These are phyloP conservation scores for Falco berigora DNA, from an alignment of 2,797 vertebrate genomes.

Conservation along the genomic window DNA sequence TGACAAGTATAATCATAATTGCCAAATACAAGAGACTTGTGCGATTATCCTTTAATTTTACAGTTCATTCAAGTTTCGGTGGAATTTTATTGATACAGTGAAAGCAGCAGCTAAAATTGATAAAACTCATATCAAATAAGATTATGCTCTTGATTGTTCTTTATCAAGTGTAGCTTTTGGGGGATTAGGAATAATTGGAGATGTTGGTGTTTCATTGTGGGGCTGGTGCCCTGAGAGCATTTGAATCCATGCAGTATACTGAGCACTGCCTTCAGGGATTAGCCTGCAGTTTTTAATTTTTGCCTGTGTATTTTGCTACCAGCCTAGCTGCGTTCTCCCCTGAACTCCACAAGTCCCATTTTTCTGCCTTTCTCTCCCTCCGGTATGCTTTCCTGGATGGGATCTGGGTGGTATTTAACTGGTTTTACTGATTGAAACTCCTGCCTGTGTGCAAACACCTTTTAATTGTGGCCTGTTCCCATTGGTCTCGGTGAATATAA, in stretches of 20 bases:
- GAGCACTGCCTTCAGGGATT: constrained; percentile 36
- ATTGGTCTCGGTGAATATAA: neutral
- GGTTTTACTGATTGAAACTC: constrained; percentile 60
- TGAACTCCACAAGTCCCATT: constrained; percentile 45
- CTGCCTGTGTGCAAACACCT: constrained; percentile 50
- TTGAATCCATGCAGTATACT: constrained; percentile 2
- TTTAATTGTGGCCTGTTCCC: constrained; percentile 52
- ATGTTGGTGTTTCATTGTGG: constrained; percentile 38
- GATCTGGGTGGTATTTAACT: constrained; percentile 56
- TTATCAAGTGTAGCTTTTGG: constrained; percentile 65
- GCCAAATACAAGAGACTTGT: constrained; percentile 59
- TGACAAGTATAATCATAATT: constrained; percentile 66
- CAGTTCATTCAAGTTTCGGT: constrained; percentile 66
- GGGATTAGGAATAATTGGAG: constrained; percentile 69
- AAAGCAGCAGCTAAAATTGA: constrained; percentile 62
- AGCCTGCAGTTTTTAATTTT: constrained; percentile 60
- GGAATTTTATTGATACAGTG: constrained; percentile 61
- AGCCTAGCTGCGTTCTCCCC: constrained; percentile 15
- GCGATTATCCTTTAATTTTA: constrained; percentile 67
- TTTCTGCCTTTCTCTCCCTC: constrained; percentile 16
- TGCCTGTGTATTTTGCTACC: constrained; percentile 46
- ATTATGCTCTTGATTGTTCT: constrained; percentile 63
- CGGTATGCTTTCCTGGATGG: neutral
- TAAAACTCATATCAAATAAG: constrained; percentile 58
- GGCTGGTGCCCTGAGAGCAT: constrained; percentile 5